Evolutionary conservation across 1,140 invertebrate genomes (phyloP), one percentile per base, ranked within the genome.

Genomic region (Papilio xuthus): DNA sequence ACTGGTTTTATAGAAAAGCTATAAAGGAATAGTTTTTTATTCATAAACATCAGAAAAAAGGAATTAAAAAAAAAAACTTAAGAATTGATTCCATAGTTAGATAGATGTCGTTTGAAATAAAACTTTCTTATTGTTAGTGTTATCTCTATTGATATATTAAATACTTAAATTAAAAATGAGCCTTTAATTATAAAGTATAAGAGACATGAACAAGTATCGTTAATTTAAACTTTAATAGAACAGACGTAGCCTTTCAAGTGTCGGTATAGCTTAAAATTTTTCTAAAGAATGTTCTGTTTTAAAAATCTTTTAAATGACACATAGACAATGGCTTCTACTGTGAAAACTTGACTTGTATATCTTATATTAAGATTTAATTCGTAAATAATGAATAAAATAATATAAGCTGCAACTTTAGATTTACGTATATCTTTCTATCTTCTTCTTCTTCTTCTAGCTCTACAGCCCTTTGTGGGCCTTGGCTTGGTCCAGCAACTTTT

Each of bases 181-280:
- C 56, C 20, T 60, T 60, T 60, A 60, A 26, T 60, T 60, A 20
- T 26, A 60, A 23, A 23, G 23, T 20, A 60, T 12, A 23, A 60
- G 56, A 60, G 56, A 60, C 56, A 60, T 20, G 56, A 26, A 23
- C 56, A 12, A 60, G 10, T 60, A 60, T 23, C 23, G 56, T 26
- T 56, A 53, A 56, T 23, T 20, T 56, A 12, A 60, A 60, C 23
- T 60, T 60, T 60, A 60, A 60, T 60, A 23, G 56, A 60, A 26
- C 10, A 13, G 23, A 23, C 20, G 15, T 47, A 60, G 20, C 56
- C 56, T 60, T 60, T 23, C 20, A 60, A 60, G 20, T 60, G 9
- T 3, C 56, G 1, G 56, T 60, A 60, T 26, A 60, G 56, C 56
- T 60, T 60, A 18, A 12, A 26, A 26, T 20, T 60, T 60, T 23